phyloP scores from a whole-genome alignment of 2,888 invertebrate genomes.

The Oscheius sp. region DNA sequence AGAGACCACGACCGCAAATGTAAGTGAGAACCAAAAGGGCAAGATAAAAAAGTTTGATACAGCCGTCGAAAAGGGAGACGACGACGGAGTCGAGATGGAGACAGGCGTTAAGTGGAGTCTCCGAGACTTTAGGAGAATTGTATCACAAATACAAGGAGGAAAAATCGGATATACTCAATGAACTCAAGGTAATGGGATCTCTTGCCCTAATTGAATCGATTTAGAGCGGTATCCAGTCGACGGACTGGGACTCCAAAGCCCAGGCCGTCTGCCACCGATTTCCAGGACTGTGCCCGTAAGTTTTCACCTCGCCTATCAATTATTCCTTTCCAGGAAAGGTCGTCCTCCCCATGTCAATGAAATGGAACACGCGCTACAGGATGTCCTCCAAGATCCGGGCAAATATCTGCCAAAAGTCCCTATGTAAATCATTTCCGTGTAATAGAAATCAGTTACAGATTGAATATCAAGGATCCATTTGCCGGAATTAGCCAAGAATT shows the following conservation, averaged over 20 bases:
- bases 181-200: not conserved
- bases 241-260: slow-evolving; percentile 5
- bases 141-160: not conserved
- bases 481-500: slow-evolving; percentile 10
- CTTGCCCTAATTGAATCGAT: not conserved
- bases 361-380: not conserved
- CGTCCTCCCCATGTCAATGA: not conserved
- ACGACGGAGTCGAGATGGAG: too few species aligned
- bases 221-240: not conserved
- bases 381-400: slow-evolving; percentile 8
- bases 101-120: not conserved
- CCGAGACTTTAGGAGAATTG: not conserved
- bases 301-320: not conserved
- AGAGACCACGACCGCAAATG: not conserved
- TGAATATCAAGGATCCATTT: slow-evolving; percentile 28
- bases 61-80: not conserved
- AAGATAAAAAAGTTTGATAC: not conserved
- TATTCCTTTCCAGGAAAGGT: not conserved
- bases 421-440: too few species aligned
- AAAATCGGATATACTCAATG: slow-evolving; percentile 1
- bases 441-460: not conserved
- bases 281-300: slow-evolving; percentile 9
- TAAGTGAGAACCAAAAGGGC: not conserved
- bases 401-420: slow-evolving; percentile 24
- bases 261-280: not conserved